Evolutionary conservation across 2,888 invertebrate genomes (phyloP).

Genomic region (Poecilus cupreus): DNA sequence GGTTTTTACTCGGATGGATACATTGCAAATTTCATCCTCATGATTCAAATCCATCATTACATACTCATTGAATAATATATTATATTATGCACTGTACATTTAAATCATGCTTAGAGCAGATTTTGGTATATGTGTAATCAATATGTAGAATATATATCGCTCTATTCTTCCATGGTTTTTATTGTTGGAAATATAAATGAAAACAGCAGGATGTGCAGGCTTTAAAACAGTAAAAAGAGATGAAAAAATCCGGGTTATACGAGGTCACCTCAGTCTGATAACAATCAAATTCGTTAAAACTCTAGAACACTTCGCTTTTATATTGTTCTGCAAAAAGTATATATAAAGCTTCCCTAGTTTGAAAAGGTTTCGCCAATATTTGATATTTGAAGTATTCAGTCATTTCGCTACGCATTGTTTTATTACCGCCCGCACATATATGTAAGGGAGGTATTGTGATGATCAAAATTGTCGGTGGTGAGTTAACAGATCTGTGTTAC

Average conservation of each 20-base stretch:
- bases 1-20: no score
- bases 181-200: no score
- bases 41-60: no score
- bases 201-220: background rate
- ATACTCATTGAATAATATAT: no score
- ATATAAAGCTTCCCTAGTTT: background rate
- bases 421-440: background rate
- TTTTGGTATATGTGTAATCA: no score
- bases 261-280: background rate
- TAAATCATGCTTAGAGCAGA: no score
- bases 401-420: background rate
- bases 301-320: background rate
- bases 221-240: background rate
- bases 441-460: background rate
- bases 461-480: no score
- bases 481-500: no score
- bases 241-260: background rate
- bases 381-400: background rate
- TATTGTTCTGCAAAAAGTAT: background rate
- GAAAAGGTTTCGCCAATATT: background rate
- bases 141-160: no score
- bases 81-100: no score
- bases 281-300: slow-evolving; percentile 9
- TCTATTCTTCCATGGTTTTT: no score
- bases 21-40: no score